Evolutionary conservation across 2,888 invertebrate species (phyloP), one percentile per base, ranked within the genome.

Genomic region (Eustalomyia histrio): DNA sequence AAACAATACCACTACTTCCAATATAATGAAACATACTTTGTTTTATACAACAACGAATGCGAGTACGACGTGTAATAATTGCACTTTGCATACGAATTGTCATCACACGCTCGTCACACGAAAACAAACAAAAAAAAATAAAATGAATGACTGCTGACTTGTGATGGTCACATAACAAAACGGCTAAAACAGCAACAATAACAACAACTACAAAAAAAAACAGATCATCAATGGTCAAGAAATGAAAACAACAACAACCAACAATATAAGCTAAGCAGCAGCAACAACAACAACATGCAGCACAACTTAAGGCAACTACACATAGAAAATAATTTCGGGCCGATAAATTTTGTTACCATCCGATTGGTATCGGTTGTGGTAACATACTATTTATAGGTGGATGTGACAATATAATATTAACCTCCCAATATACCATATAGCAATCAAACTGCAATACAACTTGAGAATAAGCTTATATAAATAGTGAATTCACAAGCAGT

Each of bases 61-160:
- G 43, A 58, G 67, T 71, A 76, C 61, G 79, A 83, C 82, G 83
- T 83, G 83, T 87, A 89, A 88, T 89, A 89, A 89, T 88, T 89
- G 88, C 88, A 88, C 88, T 88, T 89, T 88, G 89, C 89, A 89
- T 88, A 88, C 88, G 87, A 87, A 88, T 88, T 89, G 88, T 88
- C 89, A 88, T 85, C 85, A 84, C 89, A 87, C 87, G 86, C 86
- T 84, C 83, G 80, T 87, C 84, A 84, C 79, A 81, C 76, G 53
- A 24, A 76, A 69, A 64, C 16, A 68, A 64, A 16, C 60, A 16
- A 64, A 75, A 61, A 14, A 60, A 17, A 12, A 53, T 53, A 14
- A 65, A 65, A 16, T 68, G 68, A 72, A 58, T 79, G 67, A 78
- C 79, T 69, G 65, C 67, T 72, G 80, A 75, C 80, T 76, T 73